These are phyloP conservation scores for Tympanuchus pallidicinctus DNA, from an alignment of 2,113 vertebrate genomes.

Conservation along the genomic window DNA sequence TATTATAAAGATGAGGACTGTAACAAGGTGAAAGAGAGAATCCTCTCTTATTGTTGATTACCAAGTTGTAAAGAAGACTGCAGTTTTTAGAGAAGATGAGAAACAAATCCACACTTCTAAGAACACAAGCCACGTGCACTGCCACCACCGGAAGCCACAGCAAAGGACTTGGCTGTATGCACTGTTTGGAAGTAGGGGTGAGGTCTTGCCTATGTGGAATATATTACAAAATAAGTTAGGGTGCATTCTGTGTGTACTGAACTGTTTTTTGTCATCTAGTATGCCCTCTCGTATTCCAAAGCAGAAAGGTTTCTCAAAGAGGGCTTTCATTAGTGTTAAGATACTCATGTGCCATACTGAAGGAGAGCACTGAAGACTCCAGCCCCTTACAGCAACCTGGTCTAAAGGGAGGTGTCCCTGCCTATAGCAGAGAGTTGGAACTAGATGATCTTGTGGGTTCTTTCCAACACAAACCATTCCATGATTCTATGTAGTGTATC, in stretches of 20 bases:
- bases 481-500: fast-evolving
- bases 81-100: background rate
- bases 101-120: background rate
- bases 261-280: fast-evolving
- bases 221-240: background rate
- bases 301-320: fast-evolving
- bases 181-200: background rate
- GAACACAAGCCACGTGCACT: fast-evolving
- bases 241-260: fast-evolving
- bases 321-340: background rate
- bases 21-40: background rate
- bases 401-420: no score
- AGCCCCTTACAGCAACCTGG: background rate
- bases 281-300: background rate
- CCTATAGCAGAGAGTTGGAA: no score
- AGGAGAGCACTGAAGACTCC: background rate
- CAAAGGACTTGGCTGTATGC: background rate
- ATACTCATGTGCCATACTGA: background rate
- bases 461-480: no score
- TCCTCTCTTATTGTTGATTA: background rate
- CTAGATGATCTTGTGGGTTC: no score
- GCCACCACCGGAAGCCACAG: background rate
- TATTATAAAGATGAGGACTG: background rate
- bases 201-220: background rate
- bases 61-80: background rate